Base-by-base conservation (phyloP, 2,797 vertebrate genomes). In the Hemibagrus guttatus region DNA sequence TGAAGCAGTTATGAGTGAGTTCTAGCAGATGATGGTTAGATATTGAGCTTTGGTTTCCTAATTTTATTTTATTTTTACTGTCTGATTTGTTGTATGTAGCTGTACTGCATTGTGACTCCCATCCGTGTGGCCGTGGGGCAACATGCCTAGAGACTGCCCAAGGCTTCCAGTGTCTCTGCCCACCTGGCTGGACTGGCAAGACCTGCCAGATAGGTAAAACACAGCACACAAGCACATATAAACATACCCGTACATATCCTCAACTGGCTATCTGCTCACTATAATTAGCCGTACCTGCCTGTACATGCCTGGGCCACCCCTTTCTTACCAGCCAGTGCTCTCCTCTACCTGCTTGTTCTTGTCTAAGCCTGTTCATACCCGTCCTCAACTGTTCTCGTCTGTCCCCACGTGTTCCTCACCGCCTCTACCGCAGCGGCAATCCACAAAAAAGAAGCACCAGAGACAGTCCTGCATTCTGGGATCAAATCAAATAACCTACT, bases 141-240 rank as follows among this genome's bases (percentile, higher is more conserved):
- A 96, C 95, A 0, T 96, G 96, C 91, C 91, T 93, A 84, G 95
- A 96, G 91, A 86, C 89, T 82, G 87, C 92, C 0, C 93, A 93
- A 88, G 93, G 95, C 79, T 94, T 91, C 90, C 93, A 89, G 4
- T 96, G 96, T 89, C 89, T 95, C 35, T 96, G 96, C 89, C 93
- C 95, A 0, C 93, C 92, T 0, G 94, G 94, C 82, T 96, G 96
- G 96, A 93, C 91, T 0, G 96, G 95, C 89, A 93, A 95, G 86
- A 96, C 95, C 0, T 96, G 96, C 91, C 95, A 95, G 90, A 93
- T 96, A 68, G 96, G 96, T 96, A 91, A 94, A 95, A 82, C 81
- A 66, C 59, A 63, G n/a, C 92, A 87, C 64, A 72, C 56, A 85
- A 13, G 83, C 35, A 61, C 74, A 61, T 23, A 61, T 78, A 61